Evolutionary conservation across 2,888 invertebrate genomes (phyloP).

Genomic region (Mythimna impura): DNA sequence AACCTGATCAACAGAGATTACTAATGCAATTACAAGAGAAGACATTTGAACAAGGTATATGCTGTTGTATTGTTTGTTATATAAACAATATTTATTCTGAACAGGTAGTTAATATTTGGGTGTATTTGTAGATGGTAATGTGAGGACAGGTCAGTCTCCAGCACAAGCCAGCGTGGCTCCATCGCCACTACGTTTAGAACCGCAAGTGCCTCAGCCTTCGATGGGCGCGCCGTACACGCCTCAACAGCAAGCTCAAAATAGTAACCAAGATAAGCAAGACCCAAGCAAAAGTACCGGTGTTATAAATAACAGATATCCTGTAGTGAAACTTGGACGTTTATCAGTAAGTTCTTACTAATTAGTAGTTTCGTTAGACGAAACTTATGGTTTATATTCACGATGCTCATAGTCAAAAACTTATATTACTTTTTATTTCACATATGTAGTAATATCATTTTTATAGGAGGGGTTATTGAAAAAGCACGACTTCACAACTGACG

Average conservation of each 20-base stretch:
- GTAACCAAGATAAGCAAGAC: constrained; percentile 80
- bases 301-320: constrained; percentile 84
- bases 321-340: constrained; percentile 87
- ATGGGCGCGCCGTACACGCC: constrained; percentile 86
- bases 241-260: constrained; percentile 67
- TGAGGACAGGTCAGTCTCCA: constrained; percentile 90
- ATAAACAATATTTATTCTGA: background rate
- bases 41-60: constrained; percentile 84
- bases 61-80: background rate
- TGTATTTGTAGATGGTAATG: constrained; percentile 81
- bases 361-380: background rate
- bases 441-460: constrained; percentile 25
- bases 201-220: constrained; percentile 88
- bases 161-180: constrained; percentile 92
- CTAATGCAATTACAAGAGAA: constrained; percentile 83
- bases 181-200: constrained; percentile 87
- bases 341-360: constrained; percentile 78
- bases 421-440: background rate
- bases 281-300: constrained; percentile 75
- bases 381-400: background rate
- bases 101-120: background rate
- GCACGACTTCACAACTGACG: constrained; percentile 81
- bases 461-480: constrained; percentile 88
- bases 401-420: background rate
- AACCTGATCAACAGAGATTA: constrained; percentile 81